Base-by-base conservation (phyloP, 2,113 vertebrate genomes). In the Cyphomyrus plagiostoma region DNA sequence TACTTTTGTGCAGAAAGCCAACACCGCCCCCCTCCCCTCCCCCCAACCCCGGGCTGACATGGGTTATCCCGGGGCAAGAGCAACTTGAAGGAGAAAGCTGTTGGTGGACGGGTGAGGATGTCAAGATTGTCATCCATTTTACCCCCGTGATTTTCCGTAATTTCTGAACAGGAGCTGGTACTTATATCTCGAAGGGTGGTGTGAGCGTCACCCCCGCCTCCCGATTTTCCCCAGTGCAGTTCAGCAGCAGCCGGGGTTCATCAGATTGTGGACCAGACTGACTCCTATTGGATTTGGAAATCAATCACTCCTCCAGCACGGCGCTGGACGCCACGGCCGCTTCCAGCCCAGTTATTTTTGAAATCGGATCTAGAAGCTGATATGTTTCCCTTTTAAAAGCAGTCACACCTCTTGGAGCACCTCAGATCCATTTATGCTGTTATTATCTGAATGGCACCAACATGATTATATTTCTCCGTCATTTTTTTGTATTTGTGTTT, bases 31-130 rank as follows among this genome's bases (percentile, higher is more conserved):
- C 56, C 21, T 1, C 58, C 58, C 7, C 21, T 2, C 23, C 21
- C 6, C 6, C 56, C 52, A 58, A 86, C 35, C 48, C 66, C 35
- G n/a, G 90, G 90, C 93, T 93, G 90, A 93, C 93, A 93, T 93
- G 94, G 91, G 82, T 48, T 4, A n/a, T 19, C 70, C 8, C 9
- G 1, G 19, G 84, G 35, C 87, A 94, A 84, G 50, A 87, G 17
- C 50, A 56, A 46, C 30, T 87, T 91, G 91, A 77, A 92, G 92
- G 49, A 49, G 48, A 19, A 89, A 89, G 56, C 2, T 62, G 56
- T 8, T n/a, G 23, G 23, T 58, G 56, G 53, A 42, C 53, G 1
- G 89, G 80, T 4, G 30, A 39, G 23, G 48, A 45, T 5, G 15
- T 49, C 4, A 7, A 13, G 66, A 2, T 26, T 26, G 91, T 90